Evolutionary conservation across 2,113 vertebrate species (phyloP).

Genomic region (Cottus gobio): DNA sequence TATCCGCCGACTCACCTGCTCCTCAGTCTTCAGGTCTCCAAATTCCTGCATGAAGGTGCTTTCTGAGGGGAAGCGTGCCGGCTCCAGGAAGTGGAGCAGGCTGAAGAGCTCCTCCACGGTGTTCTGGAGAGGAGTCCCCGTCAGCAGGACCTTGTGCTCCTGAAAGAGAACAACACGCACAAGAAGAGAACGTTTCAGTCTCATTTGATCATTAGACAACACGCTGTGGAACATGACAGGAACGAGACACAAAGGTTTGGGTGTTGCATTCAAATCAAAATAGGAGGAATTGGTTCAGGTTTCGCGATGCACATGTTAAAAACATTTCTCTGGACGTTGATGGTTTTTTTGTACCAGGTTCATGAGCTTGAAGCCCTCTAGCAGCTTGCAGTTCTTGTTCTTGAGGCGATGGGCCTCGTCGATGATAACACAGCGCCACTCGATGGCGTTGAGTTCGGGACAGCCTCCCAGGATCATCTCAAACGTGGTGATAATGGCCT

Average conservation of each 20-base stretch:
- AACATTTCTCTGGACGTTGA: not conserved
- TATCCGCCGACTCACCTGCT: slow-evolving; percentile 84
- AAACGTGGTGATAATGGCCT: slow-evolving; percentile 97
- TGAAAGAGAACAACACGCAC: slow-evolving; percentile 60
- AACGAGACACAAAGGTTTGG: not conserved
- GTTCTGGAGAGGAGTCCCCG: slow-evolving; percentile 97
- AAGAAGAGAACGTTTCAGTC: not conserved
- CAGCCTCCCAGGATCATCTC: slow-evolving; percentile 99
- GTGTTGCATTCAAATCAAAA: not conserved
- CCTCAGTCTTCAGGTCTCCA: slow-evolving; percentile 97
- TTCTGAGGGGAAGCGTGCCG: slow-evolving; percentile 93
- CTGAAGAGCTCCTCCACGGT: slow-evolving; percentile 98
- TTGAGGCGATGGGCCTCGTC: slow-evolving; percentile 98
- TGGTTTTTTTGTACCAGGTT: slow-evolving; percentile 84
- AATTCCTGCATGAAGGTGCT: slow-evolving; percentile 98
- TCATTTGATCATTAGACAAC: not conserved
- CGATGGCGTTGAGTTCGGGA: slow-evolving; percentile 95
- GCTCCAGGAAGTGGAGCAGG: slow-evolving; percentile 97
- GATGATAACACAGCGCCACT: slow-evolving; percentile 98
- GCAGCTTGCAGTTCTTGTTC: slow-evolving; percentile 99
- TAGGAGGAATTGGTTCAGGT: not conserved
- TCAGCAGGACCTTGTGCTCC: slow-evolving; percentile 98
- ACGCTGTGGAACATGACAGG: too few relatives aligned
- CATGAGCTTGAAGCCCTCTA: slow-evolving; percentile 98
- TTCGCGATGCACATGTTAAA: not conserved